A percentile compares a stretch with the other conserved stretches of the same genome.
Conservation (phyloP, 1,140 invertebrate genomes). For the Pissodes strobi region DNA sequence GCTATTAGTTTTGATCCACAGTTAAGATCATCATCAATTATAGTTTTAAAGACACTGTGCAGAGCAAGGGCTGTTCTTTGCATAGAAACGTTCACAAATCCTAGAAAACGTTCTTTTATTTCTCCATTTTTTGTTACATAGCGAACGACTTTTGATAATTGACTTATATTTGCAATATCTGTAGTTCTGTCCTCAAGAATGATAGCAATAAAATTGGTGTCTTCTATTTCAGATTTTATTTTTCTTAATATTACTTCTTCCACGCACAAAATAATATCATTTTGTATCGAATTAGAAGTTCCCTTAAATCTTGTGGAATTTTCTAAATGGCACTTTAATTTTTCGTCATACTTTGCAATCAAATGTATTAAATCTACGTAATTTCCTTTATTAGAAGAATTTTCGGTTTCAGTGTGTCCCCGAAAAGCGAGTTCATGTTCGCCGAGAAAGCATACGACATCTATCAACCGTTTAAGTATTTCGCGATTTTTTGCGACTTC, state of each 20-base stretch:
- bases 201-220: no score
- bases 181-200: no score
- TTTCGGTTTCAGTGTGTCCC: background rate
- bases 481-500: background rate
- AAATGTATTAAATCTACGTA: background rate
- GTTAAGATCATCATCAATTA: conserved; percentile 10
- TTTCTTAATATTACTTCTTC: no score
- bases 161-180: no score
- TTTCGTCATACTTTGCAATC: background rate
- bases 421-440: background rate
- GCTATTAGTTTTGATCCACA: conserved; percentile 25
- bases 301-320: background rate
- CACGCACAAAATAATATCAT: background rate
- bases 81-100: conserved; percentile 36
- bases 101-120: conserved; percentile 41
- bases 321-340: background rate
- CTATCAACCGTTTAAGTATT: background rate
- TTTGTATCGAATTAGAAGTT: background rate
- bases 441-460: background rate
- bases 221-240: no score
- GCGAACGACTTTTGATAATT: background rate
- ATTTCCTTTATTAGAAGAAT: background rate
- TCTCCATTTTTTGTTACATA: conserved; percentile 3
- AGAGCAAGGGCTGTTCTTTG: conserved; percentile 29
- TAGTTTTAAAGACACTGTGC: background rate